Conservation (phyloP, 2,797 vertebrate species). For the Leontopithecus rosalia region DNA sequence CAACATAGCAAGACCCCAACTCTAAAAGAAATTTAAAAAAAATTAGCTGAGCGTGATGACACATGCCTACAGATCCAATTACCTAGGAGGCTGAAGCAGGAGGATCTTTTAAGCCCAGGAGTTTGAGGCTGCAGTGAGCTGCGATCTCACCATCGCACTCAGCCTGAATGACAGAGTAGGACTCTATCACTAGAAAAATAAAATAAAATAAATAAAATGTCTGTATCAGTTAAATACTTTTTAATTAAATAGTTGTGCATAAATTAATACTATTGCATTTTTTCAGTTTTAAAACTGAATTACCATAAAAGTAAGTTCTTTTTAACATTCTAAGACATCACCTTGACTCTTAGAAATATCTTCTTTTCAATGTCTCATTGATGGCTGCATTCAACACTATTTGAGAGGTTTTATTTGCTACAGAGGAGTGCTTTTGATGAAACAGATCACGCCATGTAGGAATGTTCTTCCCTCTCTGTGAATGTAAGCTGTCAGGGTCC, state of each 20-base stretch:
- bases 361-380: not conserved
- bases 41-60: not conserved
- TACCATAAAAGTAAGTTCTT: not conserved
- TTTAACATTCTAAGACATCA: not conserved
- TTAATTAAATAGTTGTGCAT: not conserved
- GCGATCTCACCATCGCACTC: not conserved
- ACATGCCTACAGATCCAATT: not conserved
- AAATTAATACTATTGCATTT: not conserved
- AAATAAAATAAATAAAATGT: not conserved
- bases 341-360: not conserved
- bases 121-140: not conserved
- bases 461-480: not conserved
- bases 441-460: not conserved
- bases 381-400: not conserved
- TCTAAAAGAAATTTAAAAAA: not conserved
- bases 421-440: not conserved
- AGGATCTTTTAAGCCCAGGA: not conserved
- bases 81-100: not conserved
- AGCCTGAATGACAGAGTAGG: not conserved
- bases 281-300: not conserved
- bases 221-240: not conserved
- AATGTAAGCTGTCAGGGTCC: not conserved
- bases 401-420: not conserved
- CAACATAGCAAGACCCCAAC: not conserved
- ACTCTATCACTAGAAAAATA: not conserved